Base-by-base conservation (phyloP, 1,140 invertebrate genomes). In the Caenorhabditis tropicalis region DNA sequence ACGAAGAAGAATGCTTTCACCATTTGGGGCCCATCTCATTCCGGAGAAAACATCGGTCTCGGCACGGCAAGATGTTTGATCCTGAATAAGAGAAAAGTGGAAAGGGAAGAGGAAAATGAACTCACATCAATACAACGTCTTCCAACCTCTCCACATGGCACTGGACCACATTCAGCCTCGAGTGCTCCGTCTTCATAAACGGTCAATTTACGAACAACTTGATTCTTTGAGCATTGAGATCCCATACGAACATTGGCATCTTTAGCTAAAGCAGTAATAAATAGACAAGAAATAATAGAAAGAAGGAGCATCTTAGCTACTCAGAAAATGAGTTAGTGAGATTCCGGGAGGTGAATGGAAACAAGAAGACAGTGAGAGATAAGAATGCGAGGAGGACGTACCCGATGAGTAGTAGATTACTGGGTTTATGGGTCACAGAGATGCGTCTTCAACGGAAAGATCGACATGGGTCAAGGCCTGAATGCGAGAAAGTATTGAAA, bases 171-270 rank as follows among this genome's bases (percentile, higher is more conserved):
- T 81, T 91, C 90, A 2, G 90, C 90, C 81, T 91, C 90, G 51
- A 91, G 90, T 33, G 88, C 90, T n/a, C 90, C 90, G 58, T 91
- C 89, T 43, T 91, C 90, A 60, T 88, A 91, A 21, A 91, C 89
- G 6, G 90, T 90, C 36, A 91, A 29, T 24, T 74, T 74, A 43
- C 65, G 65, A 43, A 74, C 65, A 12, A 74, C 65, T 74, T 74
- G 65, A 43, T 74, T 74, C 27, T 74, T 39, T 15, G 65, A 43
- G 36, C 65, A 74, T 24, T 74, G 65, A 74, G 65, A 74, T 16
- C 65, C 65, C 19, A 43, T 24, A 24, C 33, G 33, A 24, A 43
- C 36, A 27, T 43, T 46, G n/a, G 65, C 65, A 43, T 74, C 65
- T 24, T 46, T 46, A 19, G 65, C 65, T 74, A 74, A 43, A 46